These are phyloP conservation scores for Acanthochromis polyacanthus DNA, from an alignment of 2,113 vertebrate species.

Conservation along the genomic window DNA sequence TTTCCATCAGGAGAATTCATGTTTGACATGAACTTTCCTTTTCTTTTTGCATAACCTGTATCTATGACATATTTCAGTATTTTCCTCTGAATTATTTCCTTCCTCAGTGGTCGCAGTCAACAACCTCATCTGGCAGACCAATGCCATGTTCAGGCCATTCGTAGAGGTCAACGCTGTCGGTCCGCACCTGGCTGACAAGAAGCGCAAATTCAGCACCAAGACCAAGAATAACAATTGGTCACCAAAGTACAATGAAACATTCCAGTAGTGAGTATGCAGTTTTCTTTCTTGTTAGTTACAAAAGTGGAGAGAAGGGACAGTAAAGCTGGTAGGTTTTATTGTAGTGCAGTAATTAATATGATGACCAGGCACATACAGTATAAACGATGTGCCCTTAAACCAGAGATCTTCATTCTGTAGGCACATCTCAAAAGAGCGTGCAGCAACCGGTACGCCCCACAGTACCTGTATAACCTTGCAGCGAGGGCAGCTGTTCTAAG, in stretches of 20 bases:
- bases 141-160: slow-evolving; percentile 96
- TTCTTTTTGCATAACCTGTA: neutral
- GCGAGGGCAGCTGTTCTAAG: neutral
- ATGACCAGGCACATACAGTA: no score
- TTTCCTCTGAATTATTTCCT: slow-evolving; percentile 15
- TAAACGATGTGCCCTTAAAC: neutral
- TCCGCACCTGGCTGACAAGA: slow-evolving; percentile 94
- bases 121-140: slow-evolving; percentile 95
- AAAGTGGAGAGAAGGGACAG: neutral
- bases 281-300: neutral
- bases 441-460: slow-evolving; percentile 2
- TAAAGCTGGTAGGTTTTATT: neutral
- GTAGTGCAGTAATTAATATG: no score
- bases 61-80: neutral
- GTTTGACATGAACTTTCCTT: neutral
- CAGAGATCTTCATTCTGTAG: neutral
- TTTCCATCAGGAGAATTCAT: neutral
- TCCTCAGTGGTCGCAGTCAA: slow-evolving; percentile 92
- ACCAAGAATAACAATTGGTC: slow-evolving; percentile 99
- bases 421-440: neutral
- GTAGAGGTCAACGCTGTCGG: slow-evolving; percentile 95
- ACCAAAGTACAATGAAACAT: slow-evolving; percentile 98
- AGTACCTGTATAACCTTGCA: slow-evolving; percentile 12
- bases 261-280: slow-evolving; percentile 94
- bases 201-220: slow-evolving; percentile 97